Evolutionary conservation across 2,797 vertebrate genomes (phyloP).

Genomic region (Eptatretus atami): DNA sequence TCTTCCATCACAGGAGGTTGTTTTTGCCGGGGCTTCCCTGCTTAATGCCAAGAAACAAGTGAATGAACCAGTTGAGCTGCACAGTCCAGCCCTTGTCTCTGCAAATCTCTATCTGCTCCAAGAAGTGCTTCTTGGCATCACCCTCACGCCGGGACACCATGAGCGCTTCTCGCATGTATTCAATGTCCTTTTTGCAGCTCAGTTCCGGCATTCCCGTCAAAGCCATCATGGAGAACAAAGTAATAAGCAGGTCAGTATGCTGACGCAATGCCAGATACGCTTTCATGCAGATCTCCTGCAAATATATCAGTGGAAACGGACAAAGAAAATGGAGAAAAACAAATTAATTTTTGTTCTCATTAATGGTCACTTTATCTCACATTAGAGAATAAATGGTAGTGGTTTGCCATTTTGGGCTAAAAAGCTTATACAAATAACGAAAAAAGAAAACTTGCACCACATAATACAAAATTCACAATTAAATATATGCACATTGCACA

Average conservation of each 20-base stretch:
- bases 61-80: conserved; percentile 16
- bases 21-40: no score
- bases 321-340: no score
- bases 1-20: no score
- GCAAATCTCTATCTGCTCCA: conserved; percentile 93
- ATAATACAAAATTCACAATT: no score
- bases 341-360: no score
- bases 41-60: no score
- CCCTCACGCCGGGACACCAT: conserved; percentile 50
- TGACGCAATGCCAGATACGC: conserved; percentile 78
- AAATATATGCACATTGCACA: no score
- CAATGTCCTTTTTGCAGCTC: conserved; percentile 85
- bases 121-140: conserved; percentile 61
- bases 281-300: conserved; percentile 51
- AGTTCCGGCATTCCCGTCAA: conserved; percentile 92
- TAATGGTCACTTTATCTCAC: no score
- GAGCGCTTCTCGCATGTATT: conserved; percentile 70
- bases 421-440: no score
- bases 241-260: conserved; percentile 83
- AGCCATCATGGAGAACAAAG: conserved; percentile 97
- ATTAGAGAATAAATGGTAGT: no score
- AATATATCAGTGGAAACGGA: neutral
- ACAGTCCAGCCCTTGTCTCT: conserved; percentile 96
- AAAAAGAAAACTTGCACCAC: no score
- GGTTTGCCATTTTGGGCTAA: no score